Evolutionary conservation across 2,797 vertebrate genomes (phyloP), one percentile per base, ranked within the genome.

Genomic region (Phataginus tetradactyla): DNA sequence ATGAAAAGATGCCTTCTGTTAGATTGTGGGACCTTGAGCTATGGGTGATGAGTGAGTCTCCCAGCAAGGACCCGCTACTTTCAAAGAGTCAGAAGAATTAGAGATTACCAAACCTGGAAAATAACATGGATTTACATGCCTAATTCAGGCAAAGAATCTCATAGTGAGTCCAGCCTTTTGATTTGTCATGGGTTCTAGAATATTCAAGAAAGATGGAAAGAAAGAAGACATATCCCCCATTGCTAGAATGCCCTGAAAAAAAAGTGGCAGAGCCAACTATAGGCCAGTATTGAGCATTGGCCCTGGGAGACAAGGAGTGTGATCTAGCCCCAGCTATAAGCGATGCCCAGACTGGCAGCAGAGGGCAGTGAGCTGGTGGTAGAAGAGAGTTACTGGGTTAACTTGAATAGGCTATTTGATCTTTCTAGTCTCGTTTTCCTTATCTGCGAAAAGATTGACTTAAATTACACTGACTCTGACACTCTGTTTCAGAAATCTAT

Each of bases 1-100:
- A 89, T 75, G 53, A 71, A 93, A 97, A 96, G 64, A 94, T 96
- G 72, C 18, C 81, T 96, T 59, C 77, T 84, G 15, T 45, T 94
- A 89, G 64, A 96, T 55, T 61, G 32, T 39, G 57, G 45, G 34
- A 69, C 69, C 55, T 86, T 91, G 74, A 95, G 57, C 63, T 86
- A 81, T 2, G 13, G 45, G 39, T 64, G 92, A 83, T 81, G 59
- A 90, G 13, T 92, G n/a, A 87, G 59, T 86, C 57, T 94, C 53
- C 77, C 14, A 88, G 77, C 25, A 74, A 95, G 13, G 6, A 49
- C 37, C 21, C 74, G 29, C 12, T 32, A 42, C 37, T 95, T 96
- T 78, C 75, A 95, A 79, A 74, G 29, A 95, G 37, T 89, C 78
- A 86, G 42, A 78, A 49, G 88, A 75, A 85, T 9, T 64, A 4